These are phyloP conservation scores for Vicugna pacos DNA, from an alignment of 2,113 vertebrate genomes.

Conservation along the genomic window DNA sequence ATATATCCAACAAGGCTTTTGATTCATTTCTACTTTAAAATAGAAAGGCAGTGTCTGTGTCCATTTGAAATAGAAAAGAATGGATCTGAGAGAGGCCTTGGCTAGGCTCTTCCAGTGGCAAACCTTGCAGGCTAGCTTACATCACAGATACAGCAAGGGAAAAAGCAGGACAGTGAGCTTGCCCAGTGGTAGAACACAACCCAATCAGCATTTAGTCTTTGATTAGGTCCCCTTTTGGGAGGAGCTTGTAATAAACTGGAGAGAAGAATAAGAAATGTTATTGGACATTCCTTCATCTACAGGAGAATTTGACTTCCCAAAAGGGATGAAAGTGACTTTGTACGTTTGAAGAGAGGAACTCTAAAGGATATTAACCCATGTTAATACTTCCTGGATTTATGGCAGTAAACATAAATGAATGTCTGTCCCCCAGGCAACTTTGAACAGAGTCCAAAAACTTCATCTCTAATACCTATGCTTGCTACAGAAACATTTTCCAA, in stretches of 20 bases:
- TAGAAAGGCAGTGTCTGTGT: neutral
- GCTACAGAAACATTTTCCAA: constrained; percentile 6
- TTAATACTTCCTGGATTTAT: constrained; percentile 47
- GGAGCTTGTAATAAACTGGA: neutral
- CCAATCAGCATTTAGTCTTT: neutral
- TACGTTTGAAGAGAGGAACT: constrained; percentile 19
- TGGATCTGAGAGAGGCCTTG: neutral
- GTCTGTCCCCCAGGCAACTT: neutral
- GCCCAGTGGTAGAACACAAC: neutral
- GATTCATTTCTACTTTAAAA: constrained; percentile 38
- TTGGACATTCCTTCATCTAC: neutral
- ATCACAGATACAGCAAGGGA: neutral
- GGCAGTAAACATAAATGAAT: neutral
- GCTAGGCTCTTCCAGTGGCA: neutral
- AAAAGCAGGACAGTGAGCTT: neutral
- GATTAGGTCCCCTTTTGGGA: neutral
- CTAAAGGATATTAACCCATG: neutral
- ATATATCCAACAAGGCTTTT: neutral
- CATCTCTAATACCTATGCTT: neutral
- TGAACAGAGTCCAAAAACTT: constrained; percentile 27
- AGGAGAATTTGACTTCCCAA: neutral
- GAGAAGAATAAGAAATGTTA: neutral
- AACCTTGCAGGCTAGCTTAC: neutral
- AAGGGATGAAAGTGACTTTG: constrained; percentile 27
- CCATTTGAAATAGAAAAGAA: neutral